These are phyloP conservation scores for Spinibarbus caldwelli DNA, from an alignment of 2,797 vertebrate genomes.

Conservation along the genomic window DNA sequence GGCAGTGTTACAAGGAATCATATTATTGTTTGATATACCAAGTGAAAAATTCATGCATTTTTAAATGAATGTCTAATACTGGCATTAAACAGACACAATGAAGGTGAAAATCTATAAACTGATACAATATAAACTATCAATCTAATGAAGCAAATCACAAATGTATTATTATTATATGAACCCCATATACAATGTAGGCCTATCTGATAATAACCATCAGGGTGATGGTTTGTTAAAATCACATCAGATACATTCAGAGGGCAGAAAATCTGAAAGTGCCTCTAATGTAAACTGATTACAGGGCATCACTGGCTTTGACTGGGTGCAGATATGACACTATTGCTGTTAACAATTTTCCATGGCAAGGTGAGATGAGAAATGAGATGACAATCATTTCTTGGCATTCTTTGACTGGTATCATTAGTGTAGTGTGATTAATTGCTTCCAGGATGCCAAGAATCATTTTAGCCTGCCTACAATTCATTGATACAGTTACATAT, in stretches of 20 bases:
- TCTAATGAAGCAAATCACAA: not conserved
- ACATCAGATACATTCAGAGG: not conserved
- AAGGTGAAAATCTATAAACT: not conserved
- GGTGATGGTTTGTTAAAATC: not conserved
- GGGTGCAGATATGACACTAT: not conserved
- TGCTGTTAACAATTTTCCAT: constrained; percentile 20
- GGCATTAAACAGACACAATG: not conserved
- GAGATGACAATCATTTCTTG: constrained; percentile 33
- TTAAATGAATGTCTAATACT: not conserved
- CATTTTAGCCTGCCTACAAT: not conserved
- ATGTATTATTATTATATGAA: not conserved
- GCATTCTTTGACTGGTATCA: constrained; percentile 31
- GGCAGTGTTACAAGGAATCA: not conserved
- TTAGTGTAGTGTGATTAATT: constrained; percentile 46
- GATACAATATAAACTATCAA: not conserved
- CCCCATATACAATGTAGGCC: not conserved
- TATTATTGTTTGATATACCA: not conserved
- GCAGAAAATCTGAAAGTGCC: constrained; percentile 3
- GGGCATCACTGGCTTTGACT: constrained; percentile 18
- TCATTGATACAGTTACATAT: not conserved
- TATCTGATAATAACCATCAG: not conserved
- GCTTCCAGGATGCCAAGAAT: constrained; percentile 23
- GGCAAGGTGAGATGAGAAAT: constrained; percentile 26
- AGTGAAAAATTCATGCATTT: not conserved
- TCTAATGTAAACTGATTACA: constrained; percentile 16